Evolutionary conservation across 1,140 invertebrate species (phyloP), one percentile per base, ranked within the genome.

Genomic region (Orussus abietinus): DNA sequence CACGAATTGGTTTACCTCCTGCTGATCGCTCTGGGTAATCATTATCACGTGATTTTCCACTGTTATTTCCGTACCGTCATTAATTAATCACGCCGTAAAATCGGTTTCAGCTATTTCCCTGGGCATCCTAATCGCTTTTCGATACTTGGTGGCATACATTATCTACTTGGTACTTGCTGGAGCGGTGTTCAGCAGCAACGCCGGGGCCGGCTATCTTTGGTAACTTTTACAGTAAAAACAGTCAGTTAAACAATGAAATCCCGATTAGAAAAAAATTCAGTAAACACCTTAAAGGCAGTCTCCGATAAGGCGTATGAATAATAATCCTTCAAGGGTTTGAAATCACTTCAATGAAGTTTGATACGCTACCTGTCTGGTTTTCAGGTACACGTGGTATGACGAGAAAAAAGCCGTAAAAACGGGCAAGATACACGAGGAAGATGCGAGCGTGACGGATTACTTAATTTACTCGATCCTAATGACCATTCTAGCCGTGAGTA

Each of bases 151-250:
- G 3, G 77, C 77, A 32, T 57, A 81, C 32, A 70, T 89, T 12
- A 80, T 89, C 36, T 88, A 84, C 79, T 55, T 85, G 4, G 78
- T 87, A 13, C 63, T 88, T 5, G 59, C 77, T 19, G 72, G 79
- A 2, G 75, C 79, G 6, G 69, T 80, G 11, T 19, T 83, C 1
- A 78, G 77, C 7, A 78, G 78, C 29, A 62, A 84, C 18, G 76
- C 65, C 45, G 77, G 75, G 41, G 80, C 85, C 15, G 72, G 74
- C 18, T 80, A 78, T 47, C 66, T 88, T 21, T 90, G 87, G 87
- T 84, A 76, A 76, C 66, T 62, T 22, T 32, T 30, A 51, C 25
- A 28, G n/a, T n/a, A n/a, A n/a, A n/a, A n/a, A n/a, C n/a, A n/a
- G n/a, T n/a, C n/a, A n/a, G n/a, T n/a, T n/a, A n/a, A n/a, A n/a